Evolutionary conservation across 2,888 invertebrate genomes (phyloP), one percentile per base, ranked within the genome.

Genomic region (Smittia aterrima): DNA sequence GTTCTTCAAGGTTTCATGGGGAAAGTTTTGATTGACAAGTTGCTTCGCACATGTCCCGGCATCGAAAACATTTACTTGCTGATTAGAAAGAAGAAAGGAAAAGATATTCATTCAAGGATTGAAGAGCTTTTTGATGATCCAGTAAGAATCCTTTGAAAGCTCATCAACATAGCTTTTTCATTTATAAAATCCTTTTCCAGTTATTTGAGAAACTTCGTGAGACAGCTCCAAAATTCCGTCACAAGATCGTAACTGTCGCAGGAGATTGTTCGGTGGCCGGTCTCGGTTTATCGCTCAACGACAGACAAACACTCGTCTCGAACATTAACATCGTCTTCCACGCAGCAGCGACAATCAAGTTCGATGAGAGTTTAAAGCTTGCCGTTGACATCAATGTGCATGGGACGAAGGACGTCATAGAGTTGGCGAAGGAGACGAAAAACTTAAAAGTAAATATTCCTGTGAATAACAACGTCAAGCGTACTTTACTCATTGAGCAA

Each of bases 321-420:
- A 88, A 91, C 80, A 88, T 75, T 13, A 83, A 87, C 77, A 82
- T 88, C 73, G 83, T 87, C 2, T 92, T 72, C 78, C 86, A 86
- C 77, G 92, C 91, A 1, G 95, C 95, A 0, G 96, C 95, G 0
- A 95, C 95, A 0, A 92, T 96, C 1, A 88, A 90, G 78, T 96
- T 96, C 79, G 92, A 95, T 80, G 95, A 95, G 79, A 89, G 89
- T 66, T 83, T 96, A 0, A 87, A 89, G 80, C 83, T 89, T 1
- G 92, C 95, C 0, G 86, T 93, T 62, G 86, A 87, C 66, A 92
- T 92, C 79, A 95, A 95, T 81, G 90, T 95, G 1, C 84, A 87
- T 22, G 93, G 92, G 0, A 91, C 93, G 0, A 87, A 88, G 76
- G 89, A 91, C 66, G 86, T 94, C n/a, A 79, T 95, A 9, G 87